Evolutionary conservation across 2,888 invertebrate genomes (phyloP), one percentile per base, ranked within the genome.

Genomic region (Cheilosia impressa): DNA sequence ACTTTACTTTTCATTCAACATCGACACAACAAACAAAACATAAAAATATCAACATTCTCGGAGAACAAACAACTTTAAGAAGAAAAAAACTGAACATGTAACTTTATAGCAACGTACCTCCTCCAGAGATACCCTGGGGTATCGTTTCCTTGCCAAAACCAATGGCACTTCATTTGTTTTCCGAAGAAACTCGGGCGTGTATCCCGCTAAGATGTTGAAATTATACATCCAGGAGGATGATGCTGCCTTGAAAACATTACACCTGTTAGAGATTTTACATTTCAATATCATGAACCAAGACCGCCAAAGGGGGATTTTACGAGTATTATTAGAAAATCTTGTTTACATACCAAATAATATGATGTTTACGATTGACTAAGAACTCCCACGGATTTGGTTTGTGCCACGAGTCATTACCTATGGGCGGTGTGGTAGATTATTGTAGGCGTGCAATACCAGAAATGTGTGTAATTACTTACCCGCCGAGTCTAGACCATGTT

Each of bases 211-310:
- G 68, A 96, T 93, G 92, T 97, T 97, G 92, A 97, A 97, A 92
- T 97, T 97, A 92, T 97, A 97, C 96, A 97, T 96, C 97, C 97
- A 97, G 0, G 97, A 97, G 19, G 97, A 96, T n/a, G 97, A 97
- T 2, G 96, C 96, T 5, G 96, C 96, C 93, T 96, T 96, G 91
- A 96, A 96, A 84, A 96, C 95, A 90, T 96, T 96, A 91, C 96
- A 96, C 95, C 95, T 95, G 90, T 38, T 58, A 68, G 52, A 58
- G 17, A 90, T 89, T 73, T 57, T n/a, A 53, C 47, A 81, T 73
- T 57, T 71, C 58, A 57, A 45, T 24, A 65, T n/a, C 50, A 24
- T 47, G 58, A 57, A 76, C 17, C 71, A 60, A 43, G 58, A 66
- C 50, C 57, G 31, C 66, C 53, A 24, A 53, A 13, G 41, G 62